These are phyloP conservation scores for Engystomops pustulosus DNA, from an alignment of 2,113 vertebrate species.

Conservation along the genomic window DNA sequence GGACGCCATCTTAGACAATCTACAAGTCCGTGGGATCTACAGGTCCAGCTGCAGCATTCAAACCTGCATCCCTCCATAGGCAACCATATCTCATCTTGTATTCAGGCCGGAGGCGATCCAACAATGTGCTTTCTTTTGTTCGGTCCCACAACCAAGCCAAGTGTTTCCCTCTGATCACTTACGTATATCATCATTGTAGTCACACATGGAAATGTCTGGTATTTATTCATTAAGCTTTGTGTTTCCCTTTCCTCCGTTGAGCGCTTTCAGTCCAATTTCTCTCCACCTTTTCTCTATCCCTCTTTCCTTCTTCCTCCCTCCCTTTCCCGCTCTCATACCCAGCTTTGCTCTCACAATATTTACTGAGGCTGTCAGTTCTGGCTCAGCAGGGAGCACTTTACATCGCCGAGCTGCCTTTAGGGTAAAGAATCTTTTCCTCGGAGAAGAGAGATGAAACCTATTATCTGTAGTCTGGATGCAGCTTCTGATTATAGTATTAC, in stretches of 20 bases:
- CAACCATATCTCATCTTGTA: too few species aligned
- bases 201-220: too few species aligned
- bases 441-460: slow-evolving; percentile 56
- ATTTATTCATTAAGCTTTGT: too few species aligned
- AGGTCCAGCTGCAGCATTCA: too few species aligned
- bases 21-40: too few species aligned
- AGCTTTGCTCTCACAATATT: slow-evolving; percentile 57
- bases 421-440: slow-evolving; percentile 57
- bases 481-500: slow-evolving; percentile 46
- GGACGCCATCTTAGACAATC: too few species aligned
- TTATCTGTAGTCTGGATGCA: slow-evolving; percentile 52
- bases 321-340: slow-evolving; percentile 49
- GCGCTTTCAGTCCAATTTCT: neutral
- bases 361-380: slow-evolving; percentile 59
- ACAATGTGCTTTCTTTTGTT: too few species aligned
- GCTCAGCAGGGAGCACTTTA: slow-evolving; percentile 55
- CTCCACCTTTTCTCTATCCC: slow-evolving; percentile 18
- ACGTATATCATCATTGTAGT: too few species aligned
- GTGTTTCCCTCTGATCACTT: too few species aligned
- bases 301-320: slow-evolving; percentile 44
- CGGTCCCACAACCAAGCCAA: too few species aligned
- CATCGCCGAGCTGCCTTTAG: slow-evolving; percentile 49
- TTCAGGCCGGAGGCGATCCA: too few species aligned
- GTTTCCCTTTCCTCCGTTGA: neutral
- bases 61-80: too few species aligned